Conservation (phyloP, 2,113 vertebrate species). For the Hemibagrus wyckioides region DNA sequence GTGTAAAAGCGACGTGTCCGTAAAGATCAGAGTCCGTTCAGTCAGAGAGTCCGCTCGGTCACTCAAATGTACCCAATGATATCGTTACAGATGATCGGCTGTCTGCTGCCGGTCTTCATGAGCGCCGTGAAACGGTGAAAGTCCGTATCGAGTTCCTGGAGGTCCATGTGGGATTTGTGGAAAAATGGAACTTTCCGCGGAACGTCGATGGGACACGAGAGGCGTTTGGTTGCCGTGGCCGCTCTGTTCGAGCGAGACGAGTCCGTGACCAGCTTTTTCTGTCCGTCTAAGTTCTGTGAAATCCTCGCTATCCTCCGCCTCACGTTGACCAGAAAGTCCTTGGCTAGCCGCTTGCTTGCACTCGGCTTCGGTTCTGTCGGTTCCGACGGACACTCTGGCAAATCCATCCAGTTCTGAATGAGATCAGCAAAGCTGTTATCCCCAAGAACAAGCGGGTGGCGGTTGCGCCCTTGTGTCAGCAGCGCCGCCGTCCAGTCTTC, state of each 20-base stretch:
- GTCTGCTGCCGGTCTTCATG: slow-evolving; percentile 92
- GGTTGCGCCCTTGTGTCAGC: slow-evolving; percentile 90
- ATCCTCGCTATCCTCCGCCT: slow-evolving; percentile 82
- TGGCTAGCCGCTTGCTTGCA: slow-evolving; percentile 78
- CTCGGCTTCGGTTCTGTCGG: slow-evolving; percentile 63
- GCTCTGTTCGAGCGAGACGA: slow-evolving; percentile 45
- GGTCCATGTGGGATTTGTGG: slow-evolving; percentile 85
- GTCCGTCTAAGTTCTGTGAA: slow-evolving; percentile 71
- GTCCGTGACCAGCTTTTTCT: slow-evolving; percentile 55
- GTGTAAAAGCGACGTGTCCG: not conserved
- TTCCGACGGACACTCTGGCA: slow-evolving; percentile 82
- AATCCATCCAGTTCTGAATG: slow-evolving; percentile 98
- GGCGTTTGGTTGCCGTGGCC: slow-evolving; percentile 71
- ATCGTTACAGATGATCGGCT: slow-evolving; percentile 96
- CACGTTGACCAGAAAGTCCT: slow-evolving; percentile 88
- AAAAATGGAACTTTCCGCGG: slow-evolving; percentile 81
- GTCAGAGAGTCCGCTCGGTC: not conserved
- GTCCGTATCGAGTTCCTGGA: slow-evolving; percentile 81
- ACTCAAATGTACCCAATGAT: slow-evolving; percentile 88
- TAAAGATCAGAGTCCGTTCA: slow-evolving; percentile 36
- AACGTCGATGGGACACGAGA: slow-evolving; percentile 86
- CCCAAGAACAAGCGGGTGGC: slow-evolving; percentile 90
- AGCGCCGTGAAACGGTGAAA: slow-evolving; percentile 84
- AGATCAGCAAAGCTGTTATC: slow-evolving; percentile 98
- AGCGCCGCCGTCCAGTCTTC: slow-evolving; percentile 89